These are phyloP conservation scores for Gallinago stenura DNA, from an alignment of 2,797 vertebrate species.

Conservation along the genomic window DNA sequence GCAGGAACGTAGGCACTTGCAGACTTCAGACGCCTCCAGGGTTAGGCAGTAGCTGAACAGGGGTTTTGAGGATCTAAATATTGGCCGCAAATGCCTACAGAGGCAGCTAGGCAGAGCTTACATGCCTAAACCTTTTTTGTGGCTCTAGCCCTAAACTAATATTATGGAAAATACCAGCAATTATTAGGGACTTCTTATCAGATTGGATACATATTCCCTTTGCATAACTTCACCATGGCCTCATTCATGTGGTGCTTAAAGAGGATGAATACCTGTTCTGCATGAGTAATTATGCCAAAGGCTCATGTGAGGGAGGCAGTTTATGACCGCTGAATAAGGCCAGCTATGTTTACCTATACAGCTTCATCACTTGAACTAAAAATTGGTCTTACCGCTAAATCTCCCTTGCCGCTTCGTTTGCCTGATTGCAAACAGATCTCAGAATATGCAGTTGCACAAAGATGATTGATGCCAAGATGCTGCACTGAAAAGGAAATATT, in stretches of 20 bases:
- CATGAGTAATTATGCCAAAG: conserved; percentile 59
- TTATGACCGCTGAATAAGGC: conserved; percentile 8
- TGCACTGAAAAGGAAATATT: conserved; percentile 25
- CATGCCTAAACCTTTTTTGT: conserved; percentile 69
- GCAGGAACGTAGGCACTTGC: conserved; percentile 38
- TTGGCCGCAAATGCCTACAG: conserved; percentile 39
- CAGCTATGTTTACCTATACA: conserved; percentile 25
- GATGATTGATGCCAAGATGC: conserved; percentile 37
- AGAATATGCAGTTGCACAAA: neutral
- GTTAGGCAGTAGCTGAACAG: conserved; percentile 69
- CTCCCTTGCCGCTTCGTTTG: neutral
- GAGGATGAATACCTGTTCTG: conserved; percentile 68
- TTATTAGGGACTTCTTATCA: conserved; percentile 70
- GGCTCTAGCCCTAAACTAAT: conserved; percentile 71
- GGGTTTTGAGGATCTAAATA: conserved; percentile 66
- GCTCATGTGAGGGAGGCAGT: conserved; percentile 48
- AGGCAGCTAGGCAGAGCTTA: conserved; percentile 66
- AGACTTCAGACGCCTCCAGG: conserved; percentile 72
- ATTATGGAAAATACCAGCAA: conserved; percentile 75
- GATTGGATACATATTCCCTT: conserved; percentile 61
- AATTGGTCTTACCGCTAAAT: neutral
- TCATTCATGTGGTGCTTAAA: conserved; percentile 64
- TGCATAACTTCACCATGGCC: conserved; percentile 67
- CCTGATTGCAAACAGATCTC: conserved; percentile 54
- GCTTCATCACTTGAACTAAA: conserved; percentile 24